A percentile compares a stretch with the other conserved stretches of the same genome.
Conservation (phyloP, 2,888 invertebrate genomes). For the Rosalia funebris region DNA sequence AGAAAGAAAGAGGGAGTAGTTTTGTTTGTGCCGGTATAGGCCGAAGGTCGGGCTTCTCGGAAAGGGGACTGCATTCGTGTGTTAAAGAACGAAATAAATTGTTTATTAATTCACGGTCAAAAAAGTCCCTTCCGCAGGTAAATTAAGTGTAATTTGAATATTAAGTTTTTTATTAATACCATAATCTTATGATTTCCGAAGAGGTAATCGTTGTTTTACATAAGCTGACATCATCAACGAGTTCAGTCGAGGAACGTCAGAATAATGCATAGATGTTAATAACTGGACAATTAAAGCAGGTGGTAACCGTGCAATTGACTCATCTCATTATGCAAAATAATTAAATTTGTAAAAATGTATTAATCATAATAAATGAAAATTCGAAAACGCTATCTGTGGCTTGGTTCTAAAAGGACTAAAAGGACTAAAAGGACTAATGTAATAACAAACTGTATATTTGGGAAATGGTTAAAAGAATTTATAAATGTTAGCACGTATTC, state of each 20-base stretch:
- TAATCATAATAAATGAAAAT: too few relatives aligned
- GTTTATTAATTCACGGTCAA: slow-evolving; percentile 19
- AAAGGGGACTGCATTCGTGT: not conserved
- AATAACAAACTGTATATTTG: too few relatives aligned
- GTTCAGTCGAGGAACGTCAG: not conserved
- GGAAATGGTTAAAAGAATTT: too few relatives aligned
- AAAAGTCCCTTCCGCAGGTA: slow-evolving; percentile 9
- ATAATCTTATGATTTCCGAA: not conserved
- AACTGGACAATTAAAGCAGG: not conserved
- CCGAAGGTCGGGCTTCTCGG: slow-evolving; percentile 19
- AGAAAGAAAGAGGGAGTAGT: slow-evolving; percentile 8
- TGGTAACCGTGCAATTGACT: not conserved
- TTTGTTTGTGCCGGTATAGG: slow-evolving; percentile 8
- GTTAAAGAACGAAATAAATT: slow-evolving; percentile 16
- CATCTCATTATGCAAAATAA: not conserved
- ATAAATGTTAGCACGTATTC: not conserved
- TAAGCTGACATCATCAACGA: not conserved
- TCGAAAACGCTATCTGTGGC: too few relatives aligned
- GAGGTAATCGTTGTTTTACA: not conserved
- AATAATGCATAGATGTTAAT: slow-evolving; percentile 1
- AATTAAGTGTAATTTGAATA: slow-evolving; percentile 20
- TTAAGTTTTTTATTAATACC: slow-evolving; percentile 5
- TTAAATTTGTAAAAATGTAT: not conserved
- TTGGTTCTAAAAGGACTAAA: too few relatives aligned
- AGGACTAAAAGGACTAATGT: too few relatives aligned